Evolutionary conservation across 2,888 invertebrate species (phyloP).

Genomic region (Thumatha senex): DNA sequence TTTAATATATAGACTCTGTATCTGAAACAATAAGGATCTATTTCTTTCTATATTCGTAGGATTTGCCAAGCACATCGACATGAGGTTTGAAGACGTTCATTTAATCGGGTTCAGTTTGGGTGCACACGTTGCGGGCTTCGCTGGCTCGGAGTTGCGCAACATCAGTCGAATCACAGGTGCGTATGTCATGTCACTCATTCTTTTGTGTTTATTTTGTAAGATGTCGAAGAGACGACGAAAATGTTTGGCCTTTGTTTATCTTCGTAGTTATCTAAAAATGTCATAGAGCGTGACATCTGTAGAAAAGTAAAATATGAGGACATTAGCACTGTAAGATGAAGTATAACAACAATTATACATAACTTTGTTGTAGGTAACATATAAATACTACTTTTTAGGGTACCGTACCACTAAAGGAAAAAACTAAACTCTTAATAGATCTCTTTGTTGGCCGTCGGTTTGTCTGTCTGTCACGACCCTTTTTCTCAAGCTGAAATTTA

Average conservation of each 20-base stretch:
- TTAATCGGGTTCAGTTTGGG: conserved; percentile 96
- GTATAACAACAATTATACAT: no score
- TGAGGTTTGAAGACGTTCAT: conserved; percentile 90
- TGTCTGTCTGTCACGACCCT: no score
- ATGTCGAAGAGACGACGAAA: background rate
- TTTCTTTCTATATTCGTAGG: conserved; percentile 49
- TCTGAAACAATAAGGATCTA: background rate
- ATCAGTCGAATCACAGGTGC: conserved; percentile 94
- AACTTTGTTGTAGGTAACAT: no score
- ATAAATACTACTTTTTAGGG: no score
- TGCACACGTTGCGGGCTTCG: conserved; percentile 96
- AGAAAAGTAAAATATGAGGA: background rate
- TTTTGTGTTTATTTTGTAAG: conserved; percentile 4
- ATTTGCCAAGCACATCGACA: conserved; percentile 86
- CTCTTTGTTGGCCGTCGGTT: no score
- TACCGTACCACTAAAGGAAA: no score
- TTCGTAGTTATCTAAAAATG: background rate
- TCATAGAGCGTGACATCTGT: background rate
- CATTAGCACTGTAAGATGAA: no score
- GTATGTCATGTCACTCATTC: background rate
- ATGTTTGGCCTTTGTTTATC: background rate
- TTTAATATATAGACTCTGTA: background rate
- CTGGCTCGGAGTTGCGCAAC: conserved; percentile 91
- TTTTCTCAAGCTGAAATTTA: no score
- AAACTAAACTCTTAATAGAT: no score